Evolutionary conservation across 92 coral and sea anemone genomes (phyloP).

Genomic region (Anthopleura xanthogrammica): DNA sequence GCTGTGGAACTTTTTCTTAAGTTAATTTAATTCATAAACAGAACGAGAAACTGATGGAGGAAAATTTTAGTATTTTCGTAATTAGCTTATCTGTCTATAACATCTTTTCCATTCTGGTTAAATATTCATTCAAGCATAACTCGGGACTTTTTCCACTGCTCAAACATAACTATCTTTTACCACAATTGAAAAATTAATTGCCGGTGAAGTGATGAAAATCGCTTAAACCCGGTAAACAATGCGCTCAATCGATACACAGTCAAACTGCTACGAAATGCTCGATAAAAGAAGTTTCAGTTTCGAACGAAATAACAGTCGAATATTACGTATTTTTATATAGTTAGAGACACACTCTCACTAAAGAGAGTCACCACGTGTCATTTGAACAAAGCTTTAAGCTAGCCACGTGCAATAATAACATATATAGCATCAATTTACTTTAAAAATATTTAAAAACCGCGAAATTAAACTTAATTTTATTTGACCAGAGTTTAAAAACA

Average conservation of each 20-base stretch:
- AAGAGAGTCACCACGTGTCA: slow-evolving; percentile 9
- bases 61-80: neutral
- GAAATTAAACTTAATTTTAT: slow-evolving; percentile 4
- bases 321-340: neutral
- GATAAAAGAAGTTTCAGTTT: neutral
- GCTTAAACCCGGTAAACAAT: neutral
- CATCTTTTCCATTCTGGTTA: neutral
- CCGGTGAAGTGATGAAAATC: neutral
- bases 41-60: neutral
- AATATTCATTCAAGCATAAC: neutral
- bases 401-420: slow-evolving; percentile 28
- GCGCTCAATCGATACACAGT: neutral
- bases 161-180: neutral
- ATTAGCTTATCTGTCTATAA: neutral
- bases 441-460: slow-evolving; percentile 21
- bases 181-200: slow-evolving; percentile 1
- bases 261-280: neutral
- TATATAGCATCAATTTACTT: neutral
- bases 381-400: neutral
- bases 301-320: neutral
- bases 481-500: slow-evolving; percentile 8
- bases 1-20: neutral
- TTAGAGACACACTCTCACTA: neutral
- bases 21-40: neutral
- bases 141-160: neutral